phyloP scores from a whole-genome alignment of 2,888 invertebrate genomes.

The Norana najaformis region DNA sequence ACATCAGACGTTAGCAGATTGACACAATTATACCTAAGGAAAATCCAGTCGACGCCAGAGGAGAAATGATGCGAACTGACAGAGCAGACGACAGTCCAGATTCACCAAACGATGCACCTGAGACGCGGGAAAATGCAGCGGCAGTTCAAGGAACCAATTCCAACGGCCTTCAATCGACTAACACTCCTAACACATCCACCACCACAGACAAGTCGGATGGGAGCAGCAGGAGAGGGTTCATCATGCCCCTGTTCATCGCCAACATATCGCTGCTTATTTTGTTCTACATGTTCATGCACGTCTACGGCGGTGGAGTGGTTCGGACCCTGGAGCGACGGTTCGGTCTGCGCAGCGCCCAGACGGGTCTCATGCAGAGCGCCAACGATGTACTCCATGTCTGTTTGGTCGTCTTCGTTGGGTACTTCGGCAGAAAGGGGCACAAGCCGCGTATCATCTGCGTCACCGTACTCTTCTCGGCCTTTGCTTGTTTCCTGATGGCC shows the following conservation, averaged over 20 bases:
- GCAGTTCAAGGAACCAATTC: not conserved
- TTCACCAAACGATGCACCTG: not conserved
- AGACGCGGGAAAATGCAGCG: not conserved
- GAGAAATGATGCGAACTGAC: not conserved
- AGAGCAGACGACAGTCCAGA: not conserved
- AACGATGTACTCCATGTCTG: constrained; percentile 43
- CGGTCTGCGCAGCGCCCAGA: constrained; percentile 42
- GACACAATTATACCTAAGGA: not conserved
- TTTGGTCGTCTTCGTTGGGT: constrained; percentile 44
- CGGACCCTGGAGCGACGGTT: constrained; percentile 44
- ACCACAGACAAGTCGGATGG: not conserved
- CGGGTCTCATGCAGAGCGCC: constrained; percentile 38
- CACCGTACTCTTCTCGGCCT: constrained; percentile 33
- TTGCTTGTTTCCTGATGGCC: constrained; percentile 41
- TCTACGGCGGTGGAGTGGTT: constrained; percentile 40
- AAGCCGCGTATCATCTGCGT: constrained; percentile 41
- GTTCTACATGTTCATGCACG: constrained; percentile 30
- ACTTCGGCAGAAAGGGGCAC: constrained; percentile 42
- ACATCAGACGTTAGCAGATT: not conserved
- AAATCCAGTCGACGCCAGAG: not conserved
- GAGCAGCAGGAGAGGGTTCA: not conserved
- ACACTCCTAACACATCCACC: no score
- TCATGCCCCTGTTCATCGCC: constrained; percentile 31
- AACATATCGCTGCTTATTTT: constrained; percentile 34
- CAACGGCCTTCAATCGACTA: not conserved